Conservation (phyloP, 2,888 invertebrate genomes). For the Lumbricus terrestris region DNA sequence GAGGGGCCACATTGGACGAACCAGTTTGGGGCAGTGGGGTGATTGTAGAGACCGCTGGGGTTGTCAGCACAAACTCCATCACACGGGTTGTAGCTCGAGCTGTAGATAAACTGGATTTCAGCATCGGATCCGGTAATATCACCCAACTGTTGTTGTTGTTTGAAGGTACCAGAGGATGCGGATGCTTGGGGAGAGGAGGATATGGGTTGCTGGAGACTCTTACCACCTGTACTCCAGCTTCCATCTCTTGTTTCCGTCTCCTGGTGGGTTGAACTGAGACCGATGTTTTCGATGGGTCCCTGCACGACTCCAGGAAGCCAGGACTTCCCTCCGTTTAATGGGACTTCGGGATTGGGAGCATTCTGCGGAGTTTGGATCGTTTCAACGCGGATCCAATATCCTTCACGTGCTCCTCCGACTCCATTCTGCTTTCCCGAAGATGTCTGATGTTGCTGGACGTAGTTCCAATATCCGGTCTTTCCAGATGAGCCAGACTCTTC, state of each 20-base stretch:
- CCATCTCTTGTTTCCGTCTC: too few relatives aligned
- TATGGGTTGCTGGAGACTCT: too few relatives aligned
- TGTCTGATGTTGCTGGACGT: not conserved
- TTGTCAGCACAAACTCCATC: not conserved
- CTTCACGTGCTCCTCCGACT: not conserved
- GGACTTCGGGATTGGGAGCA: not conserved
- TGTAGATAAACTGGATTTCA: not conserved
- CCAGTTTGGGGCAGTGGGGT: not conserved
- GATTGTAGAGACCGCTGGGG: conserved; percentile 17
- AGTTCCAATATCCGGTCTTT: not conserved
- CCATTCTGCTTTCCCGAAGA: not conserved
- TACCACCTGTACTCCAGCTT: too few relatives aligned
- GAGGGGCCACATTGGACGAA: conserved; percentile 3
- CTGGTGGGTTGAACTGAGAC: too few relatives aligned
- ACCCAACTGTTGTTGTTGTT: too few relatives aligned
- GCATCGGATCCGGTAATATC: not conserved
- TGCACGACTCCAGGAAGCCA: not conserved
- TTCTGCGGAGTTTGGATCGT: not conserved
- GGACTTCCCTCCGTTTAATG: not conserved
- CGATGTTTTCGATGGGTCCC: too few relatives aligned
- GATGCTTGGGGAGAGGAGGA: too few relatives aligned
- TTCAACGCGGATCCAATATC: not conserved
- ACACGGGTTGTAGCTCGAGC: not conserved
- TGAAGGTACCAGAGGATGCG: too few relatives aligned
- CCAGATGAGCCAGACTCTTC: too few relatives aligned